A percentile compares a stretch with the other conserved stretches of the same genome.
Evolutionary conservation across 2,797 vertebrate genomes (phyloP).

Genomic region (Microchirus variegatus): DNA sequence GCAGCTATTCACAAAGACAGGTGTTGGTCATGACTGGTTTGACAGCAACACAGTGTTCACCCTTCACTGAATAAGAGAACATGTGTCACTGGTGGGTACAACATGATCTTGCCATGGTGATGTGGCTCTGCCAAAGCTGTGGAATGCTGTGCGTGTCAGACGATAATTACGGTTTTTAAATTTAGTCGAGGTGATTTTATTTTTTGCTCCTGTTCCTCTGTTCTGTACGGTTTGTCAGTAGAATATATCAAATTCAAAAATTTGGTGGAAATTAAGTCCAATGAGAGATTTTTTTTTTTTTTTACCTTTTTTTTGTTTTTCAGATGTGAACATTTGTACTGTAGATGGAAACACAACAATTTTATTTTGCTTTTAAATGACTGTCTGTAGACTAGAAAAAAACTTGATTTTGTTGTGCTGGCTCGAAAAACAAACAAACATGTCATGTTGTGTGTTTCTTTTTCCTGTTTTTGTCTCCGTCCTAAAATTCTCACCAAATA

Average conservation of each 20-base stretch:
- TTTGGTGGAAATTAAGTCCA: not conserved
- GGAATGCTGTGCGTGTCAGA: not conserved
- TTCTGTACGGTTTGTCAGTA: not conserved
- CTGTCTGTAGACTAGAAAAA: not conserved
- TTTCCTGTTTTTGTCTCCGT: not conserved
- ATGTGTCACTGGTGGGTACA: conserved; percentile 21
- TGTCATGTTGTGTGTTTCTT: not conserved
- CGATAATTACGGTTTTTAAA: not conserved
- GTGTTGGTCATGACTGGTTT: conserved; percentile 41
- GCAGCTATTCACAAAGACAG: conserved; percentile 17
- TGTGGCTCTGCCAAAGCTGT: not conserved
- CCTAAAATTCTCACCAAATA: conserved; percentile 12
- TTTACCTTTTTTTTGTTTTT: not conserved
- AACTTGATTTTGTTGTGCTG: not conserved
- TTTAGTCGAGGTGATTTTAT: not conserved
- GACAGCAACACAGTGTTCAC: conserved; percentile 41
- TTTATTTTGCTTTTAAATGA: not conserved
- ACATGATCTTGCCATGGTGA: conserved; percentile 35
- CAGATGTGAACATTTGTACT: not conserved
- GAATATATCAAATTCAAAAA: not conserved
- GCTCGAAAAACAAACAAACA: not conserved
- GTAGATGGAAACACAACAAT: not conserved
- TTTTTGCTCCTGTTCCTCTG: not conserved
- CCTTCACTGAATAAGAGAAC: conserved; percentile 23
- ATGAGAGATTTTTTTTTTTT: not conserved